A percentile compares a stretch with the other conserved stretches of the same genome.
Evolutionary conservation across 1,140 invertebrate genomes (phyloP).

Genomic region (Penaeus chinensis): DNA sequence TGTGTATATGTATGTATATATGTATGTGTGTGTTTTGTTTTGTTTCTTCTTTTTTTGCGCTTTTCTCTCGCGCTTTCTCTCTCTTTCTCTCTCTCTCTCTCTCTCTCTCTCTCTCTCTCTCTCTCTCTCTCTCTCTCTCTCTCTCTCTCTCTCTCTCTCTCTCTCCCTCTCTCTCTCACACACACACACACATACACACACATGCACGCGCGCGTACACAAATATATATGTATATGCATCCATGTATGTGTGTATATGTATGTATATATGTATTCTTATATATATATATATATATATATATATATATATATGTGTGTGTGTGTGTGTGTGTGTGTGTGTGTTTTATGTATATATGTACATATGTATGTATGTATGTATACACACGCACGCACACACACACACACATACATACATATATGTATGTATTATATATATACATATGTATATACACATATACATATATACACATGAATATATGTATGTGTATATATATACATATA

Average conservation of each 20-base stretch:
- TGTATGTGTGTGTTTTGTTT: too few species aligned
- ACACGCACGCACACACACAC: too few species aligned
- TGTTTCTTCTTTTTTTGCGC: not conserved
- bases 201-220: too few species aligned
- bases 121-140: not conserved
- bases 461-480: too few species aligned
- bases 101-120: not conserved
- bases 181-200: conserved; percentile 13
- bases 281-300: not conserved
- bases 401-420: too few species aligned
- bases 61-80: not conserved
- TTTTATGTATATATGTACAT: too few species aligned
- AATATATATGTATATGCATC: too few species aligned
- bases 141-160: not conserved
- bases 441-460: not conserved
- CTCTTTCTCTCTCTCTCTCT: not conserved
- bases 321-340: too few species aligned
- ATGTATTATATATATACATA: not conserved
- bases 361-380: too few species aligned
- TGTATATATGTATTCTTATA: not conserved
- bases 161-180: not conserved
- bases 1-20: too few species aligned
- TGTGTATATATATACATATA: not conserved
- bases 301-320: not conserved
- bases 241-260: not conserved